Evolutionary conservation across 1,140 invertebrate species (phyloP), one percentile per base, ranked within the genome.

Genomic region (Diorhabda carinulata): DNA sequence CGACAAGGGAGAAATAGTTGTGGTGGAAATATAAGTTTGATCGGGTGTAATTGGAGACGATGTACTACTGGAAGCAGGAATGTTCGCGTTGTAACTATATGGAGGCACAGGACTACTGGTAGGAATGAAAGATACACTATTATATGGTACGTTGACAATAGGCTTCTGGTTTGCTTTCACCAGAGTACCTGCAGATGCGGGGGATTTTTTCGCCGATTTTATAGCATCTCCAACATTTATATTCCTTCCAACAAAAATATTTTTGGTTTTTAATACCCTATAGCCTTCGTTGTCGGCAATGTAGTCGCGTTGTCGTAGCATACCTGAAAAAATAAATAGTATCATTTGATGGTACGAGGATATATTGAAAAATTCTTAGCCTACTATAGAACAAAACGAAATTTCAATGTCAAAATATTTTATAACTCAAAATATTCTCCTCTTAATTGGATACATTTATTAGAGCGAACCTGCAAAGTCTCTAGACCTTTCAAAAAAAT

Each of bases 221-320:
- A 92, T 82, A 25, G 90, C 90, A 56, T 90, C 86, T 76, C 82
- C 81, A 57, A 92, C 88, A 8, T 88, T 86, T 65, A 87, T 82
- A 71, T 90, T 86, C 64, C 87, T 84, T 41, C 91, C 92, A 44
- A 93, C 91, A 74, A 83, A 92, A 4, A 93, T 83, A 74, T 90
- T 92, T 78, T 93, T 93, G 0, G 91, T 91, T 77, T 89, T 91
- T 41, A 93, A 83, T 76, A 94, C 92, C 72, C 91, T 85, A 77
- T 91, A 94, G 57, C 92, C 92, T 72, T 89, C 84, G 72, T 86
- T 84, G 79, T 95, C 93, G 9, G 93, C 93, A 66, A 95, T 90
- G 78, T 95, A 96, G 76, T 95, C 93, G 78, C 92, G 89, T 45
- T 94, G 88, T 3, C 92, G 84, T 56, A 95, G 82, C 76, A 87